Base-by-base conservation (phyloP, 2,113 vertebrate genomes). In the Bambusicola thoracicus region DNA sequence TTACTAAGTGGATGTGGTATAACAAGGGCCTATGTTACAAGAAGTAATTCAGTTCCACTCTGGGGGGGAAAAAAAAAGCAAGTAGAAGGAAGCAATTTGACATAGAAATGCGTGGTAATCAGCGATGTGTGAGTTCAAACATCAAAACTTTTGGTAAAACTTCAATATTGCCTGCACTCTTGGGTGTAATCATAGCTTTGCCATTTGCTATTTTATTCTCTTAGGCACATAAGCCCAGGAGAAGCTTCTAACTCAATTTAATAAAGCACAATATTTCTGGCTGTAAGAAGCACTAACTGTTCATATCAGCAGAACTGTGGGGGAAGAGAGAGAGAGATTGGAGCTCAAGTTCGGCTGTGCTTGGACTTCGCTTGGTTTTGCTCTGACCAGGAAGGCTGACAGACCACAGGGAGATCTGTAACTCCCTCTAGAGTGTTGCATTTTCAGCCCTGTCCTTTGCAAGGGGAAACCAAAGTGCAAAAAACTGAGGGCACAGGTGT, bases 401-500 rank as follows among this genome's bases (percentile, higher is more conserved):
- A 48, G 58, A 19, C 7, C 32, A 61, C 34, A 24, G 59, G 8
- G 11, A 38, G 34, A 38, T 62, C 14, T 11, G 24, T 27, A 38
- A 62, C 34, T 10, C 21, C 22, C 15, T 38, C 59, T 27, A 24
- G 15, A 62, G 24, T 38, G 15, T n/a, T 27, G 8, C 18, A 18
- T 24, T 68, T 69, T 73, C 55, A 59, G 53, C 32, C 3, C 11
- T 14, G 24, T 30, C 30, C 43, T 65, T 58, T 46, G 43, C 48
- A 38, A n/a, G 25, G 29, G 24, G 51, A 13, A 5, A 24, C 34
- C 0, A 4, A 82, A 90, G 24, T 4, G 7, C 8, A 8, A n/a
- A 53, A 62, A 5, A 4, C 16, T 0, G 8, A 27, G 30, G 0
- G 6, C 41, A 5, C 8, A 2, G 10, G 10, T 67, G 12, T 0